Percentiles rank a stretch among this genome's conserved stretches.
Conservation (phyloP, 2,113 vertebrate species). For the Notiomystis cincta region DNA sequence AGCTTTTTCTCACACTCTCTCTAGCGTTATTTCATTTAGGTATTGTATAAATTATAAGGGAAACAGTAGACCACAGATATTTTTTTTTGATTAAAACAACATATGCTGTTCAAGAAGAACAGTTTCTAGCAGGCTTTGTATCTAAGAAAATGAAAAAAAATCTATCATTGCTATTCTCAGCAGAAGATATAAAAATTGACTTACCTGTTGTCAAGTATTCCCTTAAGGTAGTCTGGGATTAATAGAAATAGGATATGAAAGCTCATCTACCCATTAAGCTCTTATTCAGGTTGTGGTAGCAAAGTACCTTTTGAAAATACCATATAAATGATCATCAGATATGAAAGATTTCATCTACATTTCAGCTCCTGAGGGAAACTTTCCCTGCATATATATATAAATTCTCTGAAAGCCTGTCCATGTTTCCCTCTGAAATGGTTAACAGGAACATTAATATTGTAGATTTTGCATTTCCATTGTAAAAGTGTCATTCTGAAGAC, state of each 20-base stretch:
- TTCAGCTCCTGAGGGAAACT: neutral
- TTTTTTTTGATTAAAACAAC: neutral
- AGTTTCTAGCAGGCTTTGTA: neutral
- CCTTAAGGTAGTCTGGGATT: neutral
- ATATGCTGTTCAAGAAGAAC: neutral
- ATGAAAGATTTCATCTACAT: neutral
- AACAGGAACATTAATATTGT: neutral
- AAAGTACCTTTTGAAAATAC: neutral
- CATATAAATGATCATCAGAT: neutral
- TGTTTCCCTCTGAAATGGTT: neutral
- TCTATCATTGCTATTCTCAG: neutral
- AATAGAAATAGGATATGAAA: neutral
- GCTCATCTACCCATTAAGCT: neutral
- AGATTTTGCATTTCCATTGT: neutral
- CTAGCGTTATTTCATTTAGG: neutral
- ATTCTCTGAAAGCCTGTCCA: neutral
- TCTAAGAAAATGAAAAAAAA: neutral
- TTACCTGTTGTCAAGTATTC: neutral
- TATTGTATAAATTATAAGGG: neutral
- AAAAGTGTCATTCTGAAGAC: neutral
- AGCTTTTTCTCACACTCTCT: constrained; percentile 5
- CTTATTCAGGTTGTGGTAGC: neutral
- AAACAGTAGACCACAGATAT: neutral
- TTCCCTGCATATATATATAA: neutral
- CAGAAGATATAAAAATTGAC: neutral